Evolutionary conservation across 2,888 invertebrate genomes (phyloP), one percentile per base, ranked within the genome.

Genomic region (Hirtodrosophila confusa): DNA sequence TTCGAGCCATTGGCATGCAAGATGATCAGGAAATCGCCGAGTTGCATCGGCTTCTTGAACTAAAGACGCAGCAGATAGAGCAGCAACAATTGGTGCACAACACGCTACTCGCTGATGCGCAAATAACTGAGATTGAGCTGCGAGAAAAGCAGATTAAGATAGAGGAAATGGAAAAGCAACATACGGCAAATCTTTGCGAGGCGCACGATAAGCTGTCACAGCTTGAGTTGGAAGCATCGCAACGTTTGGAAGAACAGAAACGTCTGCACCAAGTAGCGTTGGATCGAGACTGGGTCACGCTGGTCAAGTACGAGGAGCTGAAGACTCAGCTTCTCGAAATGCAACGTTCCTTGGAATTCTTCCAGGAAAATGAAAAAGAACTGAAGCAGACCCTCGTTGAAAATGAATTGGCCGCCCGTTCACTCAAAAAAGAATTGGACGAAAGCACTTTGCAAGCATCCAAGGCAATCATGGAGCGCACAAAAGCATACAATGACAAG

Each of bases 361-460:
- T 93, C 12, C 89, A 90, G 39, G 91, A 92, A 27, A 92, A 91
- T 44, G 92, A 93, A 66, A 85, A 89, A 49, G 92, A 92, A 40
- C 88, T 92, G 6, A 90, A 90, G 63, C 88, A 89, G 53, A 83
- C 89, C 1, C 77, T 91, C 0, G 79, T 90, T 3, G 90, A 91
- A 12, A 90, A 84, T 35, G 92, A 93, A 70, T 89, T 94, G 58
- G 93, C 92, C 11, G 93, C 94, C 57, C 93, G 94, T 12, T 90
- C 92, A 0, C 89, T 95, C n/a, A 93, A 94, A 56, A 93, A 94
- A 61, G 94, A 95, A 54, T 92, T 96, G 10, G 95, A 96, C 85
- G 94, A 94, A 69, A 93, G 95, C 0, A 94, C 94, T 0, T 92
- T 96, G n/a, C 94, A 95, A 69, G 95, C 95, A 17, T 96, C 96